phyloP scores from a whole-genome alignment of 2,113 vertebrate genomes.

The Varanus komodoensis region DNA sequence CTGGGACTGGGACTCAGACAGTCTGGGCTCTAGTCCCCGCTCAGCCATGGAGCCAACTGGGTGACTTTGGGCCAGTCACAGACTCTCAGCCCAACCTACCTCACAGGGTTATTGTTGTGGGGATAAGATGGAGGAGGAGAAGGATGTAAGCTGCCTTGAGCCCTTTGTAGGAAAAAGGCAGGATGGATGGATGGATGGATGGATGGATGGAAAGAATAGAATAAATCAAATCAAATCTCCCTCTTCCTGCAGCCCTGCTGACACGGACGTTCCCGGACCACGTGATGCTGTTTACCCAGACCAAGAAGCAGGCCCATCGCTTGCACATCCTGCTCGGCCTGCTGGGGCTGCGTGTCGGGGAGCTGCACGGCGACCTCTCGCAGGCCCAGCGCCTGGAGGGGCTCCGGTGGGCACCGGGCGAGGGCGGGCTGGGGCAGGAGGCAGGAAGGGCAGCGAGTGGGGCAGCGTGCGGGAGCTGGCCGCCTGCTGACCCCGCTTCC shows the following conservation, averaged over 20 bases:
- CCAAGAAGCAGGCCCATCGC: constrained; percentile 97
- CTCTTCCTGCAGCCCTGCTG: constrained; percentile 83
- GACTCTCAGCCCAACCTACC: too few species aligned
- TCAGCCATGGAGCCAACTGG: too few species aligned
- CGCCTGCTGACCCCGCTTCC: neutral
- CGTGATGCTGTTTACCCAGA: constrained; percentile 98
- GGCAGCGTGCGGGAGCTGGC: rapidly evolving
- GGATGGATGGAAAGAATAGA: too few species aligned
- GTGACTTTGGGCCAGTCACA: too few species aligned
- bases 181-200: too few species aligned
- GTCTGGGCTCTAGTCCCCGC: too few species aligned
- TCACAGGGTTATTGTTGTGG: too few species aligned
- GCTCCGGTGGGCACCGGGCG: constrained; percentile 80
- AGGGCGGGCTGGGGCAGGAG: neutral
- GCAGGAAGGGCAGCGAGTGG: too few species aligned
- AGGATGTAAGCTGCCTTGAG: too few species aligned
- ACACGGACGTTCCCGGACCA: constrained; percentile 95
- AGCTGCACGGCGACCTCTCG: constrained; percentile 95
- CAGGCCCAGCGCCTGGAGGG: constrained; percentile 94
- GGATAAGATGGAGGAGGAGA: too few species aligned
- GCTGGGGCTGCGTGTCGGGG: constrained; percentile 92
- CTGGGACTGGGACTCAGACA: too few species aligned
- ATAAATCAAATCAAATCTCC: neutral
- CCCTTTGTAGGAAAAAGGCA: too few species aligned
- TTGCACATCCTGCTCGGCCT: constrained; percentile 96